phyloP scores from a whole-genome alignment of 2,113 vertebrate genomes.

The Jaculus jaculus region DNA sequence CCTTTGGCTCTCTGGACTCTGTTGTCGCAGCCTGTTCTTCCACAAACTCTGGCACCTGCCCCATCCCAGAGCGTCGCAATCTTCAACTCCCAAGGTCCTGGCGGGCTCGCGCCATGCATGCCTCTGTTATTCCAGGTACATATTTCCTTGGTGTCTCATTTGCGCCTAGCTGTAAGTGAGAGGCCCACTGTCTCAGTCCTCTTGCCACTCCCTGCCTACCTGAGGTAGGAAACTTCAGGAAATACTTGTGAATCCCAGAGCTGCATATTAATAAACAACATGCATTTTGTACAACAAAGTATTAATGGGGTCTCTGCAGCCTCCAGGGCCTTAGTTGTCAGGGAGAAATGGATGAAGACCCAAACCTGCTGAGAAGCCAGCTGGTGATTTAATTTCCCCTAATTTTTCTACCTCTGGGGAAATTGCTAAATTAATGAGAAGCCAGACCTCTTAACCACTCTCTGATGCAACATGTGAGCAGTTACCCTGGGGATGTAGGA shows the following conservation, averaged over 20 bases:
- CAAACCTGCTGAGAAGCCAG: constrained; percentile 33
- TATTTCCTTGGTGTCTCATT: neutral
- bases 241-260: neutral
- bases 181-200: neutral
- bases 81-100: neutral
- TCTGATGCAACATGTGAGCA: neutral
- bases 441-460: constrained; percentile 44
- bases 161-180: neutral
- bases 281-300: constrained; percentile 23
- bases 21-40: too few relatives aligned
- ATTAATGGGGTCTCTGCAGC: constrained; percentile 58
- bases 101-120: too few relatives aligned
- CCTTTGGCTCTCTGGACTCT: neutral
- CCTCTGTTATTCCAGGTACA: neutral
- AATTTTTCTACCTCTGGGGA: constrained; percentile 67
- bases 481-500: neutral
- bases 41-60: too few relatives aligned
- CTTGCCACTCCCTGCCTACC: neutral
- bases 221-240: neutral
- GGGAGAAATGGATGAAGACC: constrained; percentile 58
- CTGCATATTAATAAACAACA: neutral
- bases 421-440: constrained; percentile 57
- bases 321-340: constrained; percentile 19
- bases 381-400: constrained; percentile 71
- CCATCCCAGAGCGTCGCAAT: neutral